Base-by-base conservation (phyloP, 2,888 invertebrate species). In the Eupithecia vulgata region DNA sequence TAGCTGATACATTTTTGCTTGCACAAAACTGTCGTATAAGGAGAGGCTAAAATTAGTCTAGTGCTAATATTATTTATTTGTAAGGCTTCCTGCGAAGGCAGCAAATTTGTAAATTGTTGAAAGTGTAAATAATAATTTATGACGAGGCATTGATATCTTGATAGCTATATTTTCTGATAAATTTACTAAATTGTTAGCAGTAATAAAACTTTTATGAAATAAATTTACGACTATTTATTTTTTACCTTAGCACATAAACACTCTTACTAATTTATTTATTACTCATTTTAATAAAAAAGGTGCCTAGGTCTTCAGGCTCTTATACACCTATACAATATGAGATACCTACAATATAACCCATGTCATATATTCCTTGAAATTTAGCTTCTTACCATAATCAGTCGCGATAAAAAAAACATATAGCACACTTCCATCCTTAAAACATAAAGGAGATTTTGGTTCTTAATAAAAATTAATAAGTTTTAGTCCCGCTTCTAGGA, bases 61-160 rank as follows among this genome's bases (percentile, higher is more conserved):
- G 66, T 64, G 30, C 52, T 68, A 65, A 64, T n/a, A 73, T 57
- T 71, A 71, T 71, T 69, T 69, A 75, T 72, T 66, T 64, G 45
- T 71, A 73, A 65, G 71, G 68, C 21, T 57, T 66, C 59, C 67
- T 67, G 45, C 48, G 66, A 45, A 71, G 64, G 65, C 67, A 81
- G 80, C 13, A 13, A 78, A 80, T 78, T 79, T 83, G 83, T 84
- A 80, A 76, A 82, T 84, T 84, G 84, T 88, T 86, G 83, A 79
- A 81, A 66, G 74, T 88, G 88, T 90, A 87, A 82, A 88, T 90
- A 88, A 84, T 89, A 90, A 91, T 89, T 91, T 91, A 92, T 91
- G 78, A 83, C 76, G 73, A 45, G 70, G 59, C 75, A 71, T 77
- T 82, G 76, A 76, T 76, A 71, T 78, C 77, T 79, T 71, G 74